A percentile compares a stretch with the other conserved stretches of the same genome.
Evolutionary conservation across 1,140 invertebrate genomes (phyloP).

Genomic region (Diorhabda sublineata): DNA sequence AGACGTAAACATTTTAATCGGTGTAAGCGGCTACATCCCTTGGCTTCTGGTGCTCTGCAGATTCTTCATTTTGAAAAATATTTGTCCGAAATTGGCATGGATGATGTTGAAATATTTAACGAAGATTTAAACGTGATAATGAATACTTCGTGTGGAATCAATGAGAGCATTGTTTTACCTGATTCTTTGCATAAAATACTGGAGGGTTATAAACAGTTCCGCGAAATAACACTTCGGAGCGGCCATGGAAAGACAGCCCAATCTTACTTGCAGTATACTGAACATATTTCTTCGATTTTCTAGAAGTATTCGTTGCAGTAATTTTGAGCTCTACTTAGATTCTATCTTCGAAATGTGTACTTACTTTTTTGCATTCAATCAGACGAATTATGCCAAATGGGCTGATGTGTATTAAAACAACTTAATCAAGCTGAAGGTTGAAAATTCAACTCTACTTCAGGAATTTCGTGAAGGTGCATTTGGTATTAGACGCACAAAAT

Average conservation of each 20-base stretch:
- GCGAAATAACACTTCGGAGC: constrained; percentile 27
- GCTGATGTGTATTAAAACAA: constrained; percentile 26
- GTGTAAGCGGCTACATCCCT: constrained; percentile 44
- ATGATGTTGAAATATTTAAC: constrained; percentile 14
- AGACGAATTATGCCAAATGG: constrained; percentile 37
- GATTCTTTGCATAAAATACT: constrained; percentile 18
- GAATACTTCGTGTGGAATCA: constrained; percentile 13
- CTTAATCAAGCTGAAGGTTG: constrained; percentile 26
- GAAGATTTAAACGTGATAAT: constrained; percentile 17
- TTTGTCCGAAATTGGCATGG: constrained; percentile 28
- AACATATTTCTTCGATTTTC: constrained; percentile 29
- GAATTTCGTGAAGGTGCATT: constrained; percentile 27
- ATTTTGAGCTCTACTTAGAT: constrained; percentile 37
- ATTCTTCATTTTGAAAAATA: constrained; percentile 31
- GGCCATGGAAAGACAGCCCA: constrained; percentile 42
- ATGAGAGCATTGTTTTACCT: constrained; percentile 20
- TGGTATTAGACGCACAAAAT: constrained; percentile 24
- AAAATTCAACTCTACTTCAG: constrained; percentile 32
- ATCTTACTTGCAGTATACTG: constrained; percentile 29
- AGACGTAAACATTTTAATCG: too few relatives aligned
- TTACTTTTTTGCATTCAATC: constrained; percentile 39
- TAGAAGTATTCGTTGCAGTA: constrained; percentile 33
- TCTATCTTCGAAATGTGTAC: constrained; percentile 32
- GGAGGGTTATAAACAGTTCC: constrained; percentile 18
- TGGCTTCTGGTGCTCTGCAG: constrained; percentile 41